A percentile compares a stretch with the other conserved stretches of the same genome.
Conservation (phyloP, 2,888 invertebrate genomes). For the Fissipunctia ypsillon region DNA sequence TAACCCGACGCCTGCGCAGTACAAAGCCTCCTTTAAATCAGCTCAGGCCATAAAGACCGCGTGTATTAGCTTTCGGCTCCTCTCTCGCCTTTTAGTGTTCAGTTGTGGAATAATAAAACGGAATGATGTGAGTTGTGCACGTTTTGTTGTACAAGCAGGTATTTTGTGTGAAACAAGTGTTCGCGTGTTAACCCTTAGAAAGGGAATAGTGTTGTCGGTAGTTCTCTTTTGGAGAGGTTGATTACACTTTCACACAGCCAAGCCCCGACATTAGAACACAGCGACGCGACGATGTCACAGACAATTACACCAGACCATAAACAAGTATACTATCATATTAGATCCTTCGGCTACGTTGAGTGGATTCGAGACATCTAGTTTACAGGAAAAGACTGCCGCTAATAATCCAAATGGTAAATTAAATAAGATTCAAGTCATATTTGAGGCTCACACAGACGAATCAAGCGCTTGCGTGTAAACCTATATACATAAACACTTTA, state of each 20-base stretch:
- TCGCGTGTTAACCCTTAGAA: conserved; percentile 19
- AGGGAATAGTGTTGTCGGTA: conserved; percentile 37
- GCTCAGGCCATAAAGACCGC: conserved; percentile 63
- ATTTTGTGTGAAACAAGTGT: conserved; percentile 53
- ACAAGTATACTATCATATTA: background rate
- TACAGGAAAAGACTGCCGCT: background rate
- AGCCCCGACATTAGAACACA: background rate
- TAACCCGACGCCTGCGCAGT: conserved; percentile 71
- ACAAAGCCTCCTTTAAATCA: conserved; percentile 72
- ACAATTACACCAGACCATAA: too few relatives aligned
- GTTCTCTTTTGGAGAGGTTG: background rate
- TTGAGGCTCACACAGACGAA: background rate
- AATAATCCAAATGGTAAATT: background rate
- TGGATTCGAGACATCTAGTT: background rate
- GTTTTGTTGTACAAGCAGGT: conserved; percentile 61
- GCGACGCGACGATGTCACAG: background rate
- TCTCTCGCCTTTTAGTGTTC: conserved; percentile 63
- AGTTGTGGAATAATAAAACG: conserved; percentile 60
- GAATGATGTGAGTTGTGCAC: conserved; percentile 43
- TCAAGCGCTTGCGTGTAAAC: background rate
- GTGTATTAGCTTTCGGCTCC: conserved; percentile 70
- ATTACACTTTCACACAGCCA: conserved; percentile 7
- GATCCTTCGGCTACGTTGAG: too few relatives aligned
- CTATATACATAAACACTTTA: background rate
- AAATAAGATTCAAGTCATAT: background rate